phyloP scores from a whole-genome alignment of 2,797 vertebrate species.

The Alfaro cultratus region DNA sequence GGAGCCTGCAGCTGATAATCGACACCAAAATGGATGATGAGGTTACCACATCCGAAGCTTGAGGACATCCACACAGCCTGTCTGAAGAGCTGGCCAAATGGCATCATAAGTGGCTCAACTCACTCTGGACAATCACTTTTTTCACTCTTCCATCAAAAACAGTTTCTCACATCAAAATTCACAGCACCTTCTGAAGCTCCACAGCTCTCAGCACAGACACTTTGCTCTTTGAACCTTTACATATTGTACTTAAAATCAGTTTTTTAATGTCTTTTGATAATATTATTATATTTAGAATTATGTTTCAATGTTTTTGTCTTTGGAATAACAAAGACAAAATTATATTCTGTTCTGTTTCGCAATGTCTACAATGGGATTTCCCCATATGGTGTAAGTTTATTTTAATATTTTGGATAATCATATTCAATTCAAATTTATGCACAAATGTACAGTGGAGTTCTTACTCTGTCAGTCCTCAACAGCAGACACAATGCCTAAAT shows the following conservation, averaged over 20 bases:
- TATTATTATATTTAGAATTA: not conserved
- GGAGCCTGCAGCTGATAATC: not conserved
- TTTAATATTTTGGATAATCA: not conserved
- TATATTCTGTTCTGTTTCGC: not conserved
- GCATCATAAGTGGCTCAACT: not conserved
- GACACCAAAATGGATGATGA: not conserved
- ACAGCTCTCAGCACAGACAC: not conserved
- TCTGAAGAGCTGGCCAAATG: not conserved
- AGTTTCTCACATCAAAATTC: no score
- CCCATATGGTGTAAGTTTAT: not conserved
- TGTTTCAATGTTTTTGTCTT: not conserved
- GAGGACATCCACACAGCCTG: not conserved
- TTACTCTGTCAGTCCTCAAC: not conserved
- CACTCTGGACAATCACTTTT: not conserved
- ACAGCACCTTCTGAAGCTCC: not conserved
- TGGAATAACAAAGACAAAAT: not conserved
- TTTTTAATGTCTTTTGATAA: not conserved
- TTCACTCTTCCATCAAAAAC: not conserved
- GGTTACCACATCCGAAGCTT: not conserved
- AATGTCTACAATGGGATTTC: not conserved
- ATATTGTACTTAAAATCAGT: not conserved
- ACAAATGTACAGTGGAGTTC: not conserved
- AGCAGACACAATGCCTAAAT: not conserved
- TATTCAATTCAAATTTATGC: not conserved
- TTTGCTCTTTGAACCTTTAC: not conserved